Percentiles rank a stretch among this genome's conserved stretches.
phyloP scores from a whole-genome alignment of 1,140 invertebrate genomes.

The Papilio glaucus region DNA sequence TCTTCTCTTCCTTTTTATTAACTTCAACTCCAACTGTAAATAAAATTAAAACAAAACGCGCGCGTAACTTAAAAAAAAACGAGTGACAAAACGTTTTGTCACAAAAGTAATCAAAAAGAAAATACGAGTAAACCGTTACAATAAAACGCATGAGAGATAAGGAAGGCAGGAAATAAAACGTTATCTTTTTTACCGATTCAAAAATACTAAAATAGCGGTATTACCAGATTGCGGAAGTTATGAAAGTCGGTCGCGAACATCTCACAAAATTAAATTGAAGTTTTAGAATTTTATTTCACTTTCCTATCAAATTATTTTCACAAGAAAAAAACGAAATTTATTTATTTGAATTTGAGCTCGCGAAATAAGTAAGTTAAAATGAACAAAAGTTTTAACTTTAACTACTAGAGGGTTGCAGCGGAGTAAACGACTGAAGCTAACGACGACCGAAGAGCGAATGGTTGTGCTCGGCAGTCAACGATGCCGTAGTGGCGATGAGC shows the following conservation, averaged over 20 bases:
- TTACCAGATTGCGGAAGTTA: slow-evolving; percentile 65
- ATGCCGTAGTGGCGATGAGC: slow-evolving; percentile 62
- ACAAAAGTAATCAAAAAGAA: slow-evolving; percentile 57
- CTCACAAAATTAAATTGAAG: slow-evolving; percentile 41
- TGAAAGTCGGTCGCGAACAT: slow-evolving; percentile 68
- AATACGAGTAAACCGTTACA: slow-evolving; percentile 51
- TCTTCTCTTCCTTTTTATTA: slow-evolving; percentile 56
- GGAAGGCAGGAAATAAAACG: slow-evolving; percentile 16
- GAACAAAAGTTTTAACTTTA: slow-evolving; percentile 64
- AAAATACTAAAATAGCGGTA: slow-evolving; percentile 52
- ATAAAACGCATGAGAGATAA: slow-evolving; percentile 38
- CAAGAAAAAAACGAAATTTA: slow-evolving; percentile 40
- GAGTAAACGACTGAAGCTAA: slow-evolving; percentile 56
- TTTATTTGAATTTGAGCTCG: slow-evolving; percentile 35
- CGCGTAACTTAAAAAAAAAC: slow-evolving; percentile 47
- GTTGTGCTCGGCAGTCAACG: slow-evolving; percentile 57
- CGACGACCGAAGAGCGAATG: slow-evolving; percentile 72
- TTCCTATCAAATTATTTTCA: slow-evolving; percentile 47
- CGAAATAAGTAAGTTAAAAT: slow-evolving; percentile 55
- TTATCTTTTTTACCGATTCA: slow-evolving; percentile 42
- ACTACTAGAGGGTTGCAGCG: slow-evolving; percentile 45
- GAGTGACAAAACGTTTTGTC: slow-evolving; percentile 48
- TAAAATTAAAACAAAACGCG: slow-evolving; percentile 48
- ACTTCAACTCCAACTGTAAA: slow-evolving; percentile 53
- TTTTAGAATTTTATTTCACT: slow-evolving; percentile 47